Conservation (phyloP, 1,140 invertebrate species). For the Euura saliciscinereae region DNA sequence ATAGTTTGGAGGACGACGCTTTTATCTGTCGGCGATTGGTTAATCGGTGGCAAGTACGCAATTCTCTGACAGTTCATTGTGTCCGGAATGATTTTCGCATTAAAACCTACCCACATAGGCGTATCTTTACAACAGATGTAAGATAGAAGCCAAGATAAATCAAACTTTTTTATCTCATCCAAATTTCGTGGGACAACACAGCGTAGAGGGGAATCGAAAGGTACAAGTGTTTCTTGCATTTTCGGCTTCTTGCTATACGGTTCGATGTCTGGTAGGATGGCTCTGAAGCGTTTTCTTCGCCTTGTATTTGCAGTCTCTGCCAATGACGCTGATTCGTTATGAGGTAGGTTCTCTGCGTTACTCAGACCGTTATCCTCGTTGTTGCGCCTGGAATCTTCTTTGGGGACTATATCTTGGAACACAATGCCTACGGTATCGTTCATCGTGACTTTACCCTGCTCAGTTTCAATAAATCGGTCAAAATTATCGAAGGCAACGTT, state of each 20-base stretch:
- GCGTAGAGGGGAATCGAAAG: neutral
- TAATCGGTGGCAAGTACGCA: slow-evolving; percentile 31
- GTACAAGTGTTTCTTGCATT: slow-evolving; percentile 4
- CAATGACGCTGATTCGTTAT: no score
- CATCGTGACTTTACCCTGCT: slow-evolving; percentile 38
- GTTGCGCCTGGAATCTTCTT: no score
- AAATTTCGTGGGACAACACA: neutral
- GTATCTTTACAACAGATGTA: slow-evolving; percentile 15
- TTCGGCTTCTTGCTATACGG: slow-evolving; percentile 15
- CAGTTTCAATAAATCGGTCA: slow-evolving; percentile 49
- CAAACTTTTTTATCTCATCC: neutral
- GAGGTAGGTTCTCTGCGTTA: no score
- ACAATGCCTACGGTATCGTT: slow-evolving; percentile 46
- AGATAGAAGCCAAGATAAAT: slow-evolving; percentile 8
- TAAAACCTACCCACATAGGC: slow-evolving; percentile 29
- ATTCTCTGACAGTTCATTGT: slow-evolving; percentile 17
- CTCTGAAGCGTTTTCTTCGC: neutral
- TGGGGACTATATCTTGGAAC: slow-evolving; percentile 31
- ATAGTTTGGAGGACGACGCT: slow-evolving; percentile 30
- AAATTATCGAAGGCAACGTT: slow-evolving; percentile 44
- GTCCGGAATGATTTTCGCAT: slow-evolving; percentile 18
- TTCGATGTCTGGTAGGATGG: slow-evolving; percentile 10
- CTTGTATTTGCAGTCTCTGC: neutral
- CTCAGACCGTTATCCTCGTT: no score
- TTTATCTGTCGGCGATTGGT: slow-evolving; percentile 28